These are phyloP conservation scores for Dinomys branickii DNA, from an alignment of 2,113 vertebrate species.

Conservation along the genomic window DNA sequence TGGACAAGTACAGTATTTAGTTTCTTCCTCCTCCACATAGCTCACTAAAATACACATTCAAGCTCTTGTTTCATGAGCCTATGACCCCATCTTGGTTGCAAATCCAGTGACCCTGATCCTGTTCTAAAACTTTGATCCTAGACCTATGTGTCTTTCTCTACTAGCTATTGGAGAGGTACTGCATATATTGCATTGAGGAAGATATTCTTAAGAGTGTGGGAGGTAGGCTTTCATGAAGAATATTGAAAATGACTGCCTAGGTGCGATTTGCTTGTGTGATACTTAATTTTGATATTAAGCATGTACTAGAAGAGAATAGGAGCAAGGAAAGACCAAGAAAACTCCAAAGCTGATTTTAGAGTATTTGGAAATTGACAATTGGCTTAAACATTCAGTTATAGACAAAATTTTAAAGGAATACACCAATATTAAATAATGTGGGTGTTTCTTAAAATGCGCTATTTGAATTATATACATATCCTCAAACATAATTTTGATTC, in stretches of 20 bases:
- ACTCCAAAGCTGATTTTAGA: slow-evolving; percentile 33
- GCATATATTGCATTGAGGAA: slow-evolving; percentile 7
- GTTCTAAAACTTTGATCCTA: not conserved
- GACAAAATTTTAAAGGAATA: slow-evolving; percentile 32
- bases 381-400: slow-evolving; percentile 30
- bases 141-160: too few relatives aligned
- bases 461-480: slow-evolving; percentile 57
- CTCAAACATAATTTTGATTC: slow-evolving; percentile 1
- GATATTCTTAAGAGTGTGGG: not conserved
- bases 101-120: not conserved
- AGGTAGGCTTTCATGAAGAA: not conserved
- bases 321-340: slow-evolving; percentile 40
- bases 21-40: not conserved
- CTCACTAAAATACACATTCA: not conserved
- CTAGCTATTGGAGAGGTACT: not conserved
- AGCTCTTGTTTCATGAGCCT: not conserved
- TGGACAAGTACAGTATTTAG: not conserved
- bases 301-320: slow-evolving; percentile 16
- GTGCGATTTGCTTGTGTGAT: slow-evolving; percentile 5
- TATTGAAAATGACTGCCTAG: slow-evolving; percentile 28
- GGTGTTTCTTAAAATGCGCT: not conserved
- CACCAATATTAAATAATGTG: slow-evolving; percentile 44
- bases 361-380: slow-evolving; percentile 44
- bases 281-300: slow-evolving; percentile 44
- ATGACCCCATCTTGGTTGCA: not conserved